Percentiles rank a stretch among this genome's conserved stretches.
These are phyloP conservation scores for Eupleurogrammus muticus DNA, from an alignment of 2,797 vertebrate genomes.

Conservation along the genomic window DNA sequence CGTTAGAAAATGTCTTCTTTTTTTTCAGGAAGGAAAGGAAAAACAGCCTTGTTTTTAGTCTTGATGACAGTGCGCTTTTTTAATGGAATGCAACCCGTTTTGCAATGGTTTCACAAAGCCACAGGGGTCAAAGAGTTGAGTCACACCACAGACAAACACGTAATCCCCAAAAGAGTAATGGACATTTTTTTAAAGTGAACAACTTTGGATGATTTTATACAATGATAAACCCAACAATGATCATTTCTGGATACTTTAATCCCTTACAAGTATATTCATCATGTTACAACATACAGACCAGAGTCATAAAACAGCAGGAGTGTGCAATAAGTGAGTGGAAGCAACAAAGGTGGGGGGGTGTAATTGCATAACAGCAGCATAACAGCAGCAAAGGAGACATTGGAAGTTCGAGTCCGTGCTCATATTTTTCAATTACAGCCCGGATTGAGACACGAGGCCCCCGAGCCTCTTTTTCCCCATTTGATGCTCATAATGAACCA, in stretches of 20 bases:
- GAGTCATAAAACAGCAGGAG: background rate
- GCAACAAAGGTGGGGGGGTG: background rate
- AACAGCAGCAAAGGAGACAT: constrained; percentile 36
- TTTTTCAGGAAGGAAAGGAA: constrained; percentile 12
- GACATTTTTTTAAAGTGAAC: background rate
- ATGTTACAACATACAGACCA: background rate
- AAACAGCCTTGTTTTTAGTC: constrained; percentile 4
- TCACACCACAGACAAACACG: constrained; percentile 6
- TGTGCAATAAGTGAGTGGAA: background rate
- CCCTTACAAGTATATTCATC: background rate
- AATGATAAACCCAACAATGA: background rate
- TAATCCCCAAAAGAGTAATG: constrained; percentile 1
- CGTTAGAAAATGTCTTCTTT: background rate
- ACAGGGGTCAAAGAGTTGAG: constrained; percentile 28
- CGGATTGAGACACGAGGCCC: constrained; percentile 35
- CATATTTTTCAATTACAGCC: constrained; percentile 35
- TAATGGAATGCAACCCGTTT: constrained; percentile 10
- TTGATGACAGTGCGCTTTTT: constrained; percentile 34
- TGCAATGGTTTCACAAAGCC: constrained; percentile 30
- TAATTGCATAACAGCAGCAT: constrained; percentile 20
- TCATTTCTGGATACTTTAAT: background rate
- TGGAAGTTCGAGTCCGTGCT: constrained; percentile 18
- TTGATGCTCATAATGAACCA: constrained; percentile 41
- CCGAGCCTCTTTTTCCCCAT: constrained; percentile 4
- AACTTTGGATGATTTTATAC: background rate